phyloP scores from a whole-genome alignment of 64 coral and sea anemone genomes.

The Astreopora myriophthalma region DNA sequence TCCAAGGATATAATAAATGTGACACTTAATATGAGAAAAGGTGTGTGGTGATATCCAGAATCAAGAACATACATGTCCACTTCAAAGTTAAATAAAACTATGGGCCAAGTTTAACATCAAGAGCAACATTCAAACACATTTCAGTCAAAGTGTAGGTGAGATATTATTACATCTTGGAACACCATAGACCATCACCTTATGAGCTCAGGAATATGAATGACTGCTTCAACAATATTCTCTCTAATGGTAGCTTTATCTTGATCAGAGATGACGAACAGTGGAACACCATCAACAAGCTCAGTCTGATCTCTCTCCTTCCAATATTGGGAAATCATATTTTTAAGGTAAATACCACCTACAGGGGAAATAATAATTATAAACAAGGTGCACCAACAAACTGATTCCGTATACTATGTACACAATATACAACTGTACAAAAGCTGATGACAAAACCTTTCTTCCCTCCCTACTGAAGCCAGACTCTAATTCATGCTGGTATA shows the following conservation, averaged over 20 bases:
- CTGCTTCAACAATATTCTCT: constrained; percentile 92
- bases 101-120: no score
- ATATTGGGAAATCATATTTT: constrained; percentile 89
- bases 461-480: no score
- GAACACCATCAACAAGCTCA: constrained; percentile 53
- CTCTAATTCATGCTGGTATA: no score
- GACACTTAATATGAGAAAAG: no score
- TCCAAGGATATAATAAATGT: no score
- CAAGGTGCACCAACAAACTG: background rate
- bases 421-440: no score
- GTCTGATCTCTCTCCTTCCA: constrained; percentile 89
- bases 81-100: no score
- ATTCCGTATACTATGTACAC: background rate
- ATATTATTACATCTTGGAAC: background rate
- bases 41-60: no score
- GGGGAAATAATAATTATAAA: background rate
- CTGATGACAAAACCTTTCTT: no score
- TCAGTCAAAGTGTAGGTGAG: background rate
- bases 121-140: no score
- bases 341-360: constrained; percentile 94
- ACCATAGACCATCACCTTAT: constrained; percentile 64
- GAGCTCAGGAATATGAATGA: constrained; percentile 89
- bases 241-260: constrained; percentile 91
- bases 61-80: no score
- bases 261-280: constrained; percentile 80